phyloP scores from a whole-genome alignment of 2,113 vertebrate genomes.

The Carlito syrichta region DNA sequence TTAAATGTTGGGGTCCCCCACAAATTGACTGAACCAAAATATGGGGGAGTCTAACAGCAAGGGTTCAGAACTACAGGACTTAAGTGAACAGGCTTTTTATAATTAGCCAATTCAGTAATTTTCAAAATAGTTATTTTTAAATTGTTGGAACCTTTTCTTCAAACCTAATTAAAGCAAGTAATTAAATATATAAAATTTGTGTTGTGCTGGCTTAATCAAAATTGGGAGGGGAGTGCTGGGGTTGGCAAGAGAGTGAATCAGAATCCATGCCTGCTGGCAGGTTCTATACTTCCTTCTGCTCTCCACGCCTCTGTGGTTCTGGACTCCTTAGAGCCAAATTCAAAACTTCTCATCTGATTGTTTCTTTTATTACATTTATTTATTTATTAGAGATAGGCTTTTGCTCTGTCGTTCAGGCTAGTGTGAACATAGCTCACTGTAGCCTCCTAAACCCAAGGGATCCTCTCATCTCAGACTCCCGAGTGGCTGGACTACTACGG shows the following conservation, averaged over 20 bases:
- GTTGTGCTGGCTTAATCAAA: not conserved
- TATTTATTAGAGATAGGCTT: too few relatives aligned
- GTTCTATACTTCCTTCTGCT: not conserved
- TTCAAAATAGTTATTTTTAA: conserved; percentile 40
- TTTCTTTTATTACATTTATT: not conserved
- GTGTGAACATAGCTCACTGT: too few relatives aligned
- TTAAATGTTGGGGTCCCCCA: not conserved
- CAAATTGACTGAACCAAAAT: not conserved
- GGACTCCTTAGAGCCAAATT: not conserved
- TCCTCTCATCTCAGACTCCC: too few relatives aligned
- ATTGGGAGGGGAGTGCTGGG: not conserved
- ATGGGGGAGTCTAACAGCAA: not conserved
- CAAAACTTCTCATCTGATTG: not conserved
- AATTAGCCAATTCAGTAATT: conserved; percentile 15
- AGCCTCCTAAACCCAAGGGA: too few relatives aligned
- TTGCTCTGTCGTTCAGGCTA: too few relatives aligned
- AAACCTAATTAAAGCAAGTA: conserved; percentile 26
- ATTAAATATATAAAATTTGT: not conserved
- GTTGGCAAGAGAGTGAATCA: not conserved
- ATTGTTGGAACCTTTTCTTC: conserved; percentile 10
- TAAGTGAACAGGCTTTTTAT: not conserved
- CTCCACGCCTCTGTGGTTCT: not conserved
- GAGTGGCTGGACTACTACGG: too few relatives aligned
- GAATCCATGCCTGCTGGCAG: rapidly evolving
- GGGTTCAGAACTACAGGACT: not conserved